Conservation (phyloP, 2,113 vertebrate species). For the Plecotus auritus region DNA sequence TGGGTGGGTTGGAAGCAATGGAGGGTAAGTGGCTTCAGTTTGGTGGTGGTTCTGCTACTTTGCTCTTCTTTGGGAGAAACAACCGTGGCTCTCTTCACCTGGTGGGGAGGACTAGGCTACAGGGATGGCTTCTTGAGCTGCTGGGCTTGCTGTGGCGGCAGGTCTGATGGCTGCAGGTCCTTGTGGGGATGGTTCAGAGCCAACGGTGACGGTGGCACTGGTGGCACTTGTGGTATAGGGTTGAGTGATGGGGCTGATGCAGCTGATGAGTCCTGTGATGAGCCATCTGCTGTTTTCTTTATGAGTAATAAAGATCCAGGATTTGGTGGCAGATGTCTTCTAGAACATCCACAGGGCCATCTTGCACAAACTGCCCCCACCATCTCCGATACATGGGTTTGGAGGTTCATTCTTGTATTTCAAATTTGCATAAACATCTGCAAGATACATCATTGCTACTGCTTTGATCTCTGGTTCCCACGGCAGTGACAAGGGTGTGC, state of each 20-base stretch:
- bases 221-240: slow-evolving; percentile 77
- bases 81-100: slow-evolving; percentile 90
- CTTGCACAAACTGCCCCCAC: slow-evolving; percentile 99
- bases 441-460: slow-evolving; percentile 98
- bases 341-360: slow-evolving; percentile 96
- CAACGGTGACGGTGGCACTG: slow-evolving; percentile 71
- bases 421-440: slow-evolving; percentile 96
- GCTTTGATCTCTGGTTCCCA: slow-evolving; percentile 99
- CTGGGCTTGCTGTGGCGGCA: slow-evolving; percentile 55
- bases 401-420: slow-evolving; percentile 98
- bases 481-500: slow-evolving; percentile 96
- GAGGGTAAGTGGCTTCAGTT: slow-evolving; percentile 92
- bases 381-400: slow-evolving; percentile 95
- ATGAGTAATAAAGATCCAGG: slow-evolving; percentile 94
- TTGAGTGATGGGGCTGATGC: slow-evolving; percentile 84
- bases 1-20: slow-evolving; percentile 90
- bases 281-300: slow-evolving; percentile 97
- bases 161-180: slow-evolving; percentile 74
- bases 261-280: slow-evolving; percentile 91
- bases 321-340: slow-evolving; percentile 99
- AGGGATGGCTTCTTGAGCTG: slow-evolving; percentile 92
- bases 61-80: no score
- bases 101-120: slow-evolving; percentile 92
- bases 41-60: slow-evolving; percentile 88
- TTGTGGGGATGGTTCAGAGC: slow-evolving; percentile 80